A percentile compares a stretch with the other conserved stretches of the same genome.
phyloP scores from a whole-genome alignment of 2,888 invertebrate species.

The Cenopis cana region DNA sequence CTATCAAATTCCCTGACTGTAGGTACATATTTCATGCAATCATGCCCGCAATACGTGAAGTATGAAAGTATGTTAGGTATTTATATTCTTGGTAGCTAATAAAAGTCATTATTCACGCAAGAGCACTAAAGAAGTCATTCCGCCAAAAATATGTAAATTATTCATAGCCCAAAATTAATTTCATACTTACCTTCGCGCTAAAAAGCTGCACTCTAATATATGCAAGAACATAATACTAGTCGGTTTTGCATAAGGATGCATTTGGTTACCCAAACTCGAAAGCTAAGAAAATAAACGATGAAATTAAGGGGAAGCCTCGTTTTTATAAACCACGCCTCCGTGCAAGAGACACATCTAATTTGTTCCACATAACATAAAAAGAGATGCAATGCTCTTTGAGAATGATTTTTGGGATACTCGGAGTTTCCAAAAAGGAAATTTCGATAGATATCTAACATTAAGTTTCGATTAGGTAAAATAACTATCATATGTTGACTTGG shows the following conservation, averaged over 20 bases:
- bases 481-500: too few relatives aligned
- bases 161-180: constrained; percentile 27
- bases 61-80: neutral
- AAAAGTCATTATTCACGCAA: neutral
- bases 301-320: neutral
- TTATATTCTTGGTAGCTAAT: neutral
- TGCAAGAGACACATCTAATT: too few relatives aligned
- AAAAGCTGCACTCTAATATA: constrained; percentile 25
- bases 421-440: too few relatives aligned
- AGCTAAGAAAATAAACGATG: constrained; percentile 35
- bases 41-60: neutral
- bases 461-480: too few relatives aligned
- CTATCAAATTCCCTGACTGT: too few relatives aligned
- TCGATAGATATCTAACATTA: too few relatives aligned
- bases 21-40: neutral
- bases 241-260: constrained; percentile 33
- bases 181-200: constrained; percentile 11
- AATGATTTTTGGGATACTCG: too few relatives aligned
- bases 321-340: too few relatives aligned
- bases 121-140: neutral
- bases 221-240: constrained; percentile 22
- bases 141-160: constrained; percentile 17
- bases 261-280: constrained; percentile 5
- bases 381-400: too few relatives aligned
- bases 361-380: too few relatives aligned